A percentile compares a stretch with the other conserved stretches of the same genome.
These are phyloP conservation scores for Podarcis muralis DNA, from an alignment of 2,113 vertebrate genomes.

Conservation along the genomic window DNA sequence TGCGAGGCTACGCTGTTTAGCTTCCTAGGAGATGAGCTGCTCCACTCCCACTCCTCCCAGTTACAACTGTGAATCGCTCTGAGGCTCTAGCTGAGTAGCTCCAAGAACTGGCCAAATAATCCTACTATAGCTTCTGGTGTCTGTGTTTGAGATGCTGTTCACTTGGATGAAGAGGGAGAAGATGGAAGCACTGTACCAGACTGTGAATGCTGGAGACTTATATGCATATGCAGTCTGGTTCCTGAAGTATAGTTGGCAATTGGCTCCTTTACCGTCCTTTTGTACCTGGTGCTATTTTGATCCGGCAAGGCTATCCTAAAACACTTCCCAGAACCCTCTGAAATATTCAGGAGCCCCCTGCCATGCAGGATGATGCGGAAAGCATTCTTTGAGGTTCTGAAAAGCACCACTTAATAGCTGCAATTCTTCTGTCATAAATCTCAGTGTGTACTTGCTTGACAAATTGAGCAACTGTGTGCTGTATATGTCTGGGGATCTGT, in stretches of 20 bases:
- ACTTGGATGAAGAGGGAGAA: too few species aligned
- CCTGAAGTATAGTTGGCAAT: not conserved
- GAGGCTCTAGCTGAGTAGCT: too few species aligned
- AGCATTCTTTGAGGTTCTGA: not conserved
- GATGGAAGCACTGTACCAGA: too few species aligned
- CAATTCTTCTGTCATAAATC: not conserved
- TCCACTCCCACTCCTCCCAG: too few species aligned
- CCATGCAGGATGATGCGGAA: not conserved
- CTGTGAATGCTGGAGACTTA: too few species aligned
- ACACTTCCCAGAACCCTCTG: not conserved
- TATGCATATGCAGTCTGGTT: not conserved
- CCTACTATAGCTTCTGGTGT: too few species aligned
- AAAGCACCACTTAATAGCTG: not conserved
- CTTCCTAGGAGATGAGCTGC: too few species aligned
- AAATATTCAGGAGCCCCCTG: not conserved
- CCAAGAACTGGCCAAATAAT: too few species aligned
- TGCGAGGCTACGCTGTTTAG: too few species aligned
- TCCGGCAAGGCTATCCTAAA: not conserved
- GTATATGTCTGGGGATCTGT: not conserved
- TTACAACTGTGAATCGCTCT: too few species aligned
- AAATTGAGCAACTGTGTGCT: not conserved
- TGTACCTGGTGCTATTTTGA: not conserved
- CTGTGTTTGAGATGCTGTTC: too few species aligned
- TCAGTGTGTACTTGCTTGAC: not conserved
- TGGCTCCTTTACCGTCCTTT: not conserved